These are phyloP conservation scores for Xylocopa sonorina DNA, from an alignment of 1,140 invertebrate genomes.

Conservation along the genomic window DNA sequence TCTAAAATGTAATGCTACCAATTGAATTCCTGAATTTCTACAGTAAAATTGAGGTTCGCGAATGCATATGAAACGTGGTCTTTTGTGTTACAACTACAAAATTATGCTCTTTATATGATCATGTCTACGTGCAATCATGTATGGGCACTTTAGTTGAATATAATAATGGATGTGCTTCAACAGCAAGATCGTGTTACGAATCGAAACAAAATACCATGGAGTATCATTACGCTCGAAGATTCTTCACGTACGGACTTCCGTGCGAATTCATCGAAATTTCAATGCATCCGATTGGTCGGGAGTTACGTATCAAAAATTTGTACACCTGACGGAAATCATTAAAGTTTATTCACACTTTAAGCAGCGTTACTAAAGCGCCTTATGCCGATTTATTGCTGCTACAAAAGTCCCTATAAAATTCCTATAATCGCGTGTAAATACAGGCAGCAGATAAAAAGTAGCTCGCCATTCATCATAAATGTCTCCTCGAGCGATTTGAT, in stretches of 20 bases:
- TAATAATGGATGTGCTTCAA: background rate
- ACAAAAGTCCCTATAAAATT: background rate
- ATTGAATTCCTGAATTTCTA: too few species aligned
- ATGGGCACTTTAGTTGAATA: background rate
- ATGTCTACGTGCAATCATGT: background rate
- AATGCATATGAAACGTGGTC: too few species aligned
- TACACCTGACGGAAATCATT: background rate
- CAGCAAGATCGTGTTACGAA: conserved; percentile 3
- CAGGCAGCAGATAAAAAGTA: conserved; percentile 3
- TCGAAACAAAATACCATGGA: background rate
- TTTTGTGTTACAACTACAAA: too few species aligned
- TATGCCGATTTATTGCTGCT: background rate
- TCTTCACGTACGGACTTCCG: background rate
- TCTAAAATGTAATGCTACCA: too few species aligned
- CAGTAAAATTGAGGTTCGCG: too few species aligned
- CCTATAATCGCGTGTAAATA: background rate
- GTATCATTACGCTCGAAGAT: conserved; percentile 4
- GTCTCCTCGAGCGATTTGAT: background rate
- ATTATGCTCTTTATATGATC: too few species aligned
- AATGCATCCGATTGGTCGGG: background rate
- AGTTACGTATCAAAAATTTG: background rate
- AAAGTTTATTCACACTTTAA: background rate
- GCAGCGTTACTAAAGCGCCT: background rate
- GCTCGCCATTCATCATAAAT: background rate
- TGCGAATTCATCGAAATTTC: conserved; percentile 5